phyloP scores from a whole-genome alignment of 2,888 invertebrate genomes.

The Cataglyphis albicans region DNA sequence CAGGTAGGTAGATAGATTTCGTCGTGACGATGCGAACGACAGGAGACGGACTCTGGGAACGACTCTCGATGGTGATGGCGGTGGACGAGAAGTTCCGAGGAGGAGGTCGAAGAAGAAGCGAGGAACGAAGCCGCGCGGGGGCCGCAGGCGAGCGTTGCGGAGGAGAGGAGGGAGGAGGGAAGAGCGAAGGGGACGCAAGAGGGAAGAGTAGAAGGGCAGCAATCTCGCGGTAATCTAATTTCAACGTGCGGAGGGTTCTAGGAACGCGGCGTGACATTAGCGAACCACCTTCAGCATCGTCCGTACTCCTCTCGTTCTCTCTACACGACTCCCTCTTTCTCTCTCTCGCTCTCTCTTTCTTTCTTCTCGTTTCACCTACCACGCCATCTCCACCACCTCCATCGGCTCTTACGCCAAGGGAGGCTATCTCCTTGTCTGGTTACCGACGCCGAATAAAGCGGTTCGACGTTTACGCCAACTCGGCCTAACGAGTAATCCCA shows the following conservation, averaged over 20 bases:
- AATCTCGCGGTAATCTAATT: constrained; percentile 85
- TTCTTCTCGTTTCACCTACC: constrained; percentile 52
- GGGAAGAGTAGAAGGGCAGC: constrained; percentile 78
- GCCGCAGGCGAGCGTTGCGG: constrained; percentile 34
- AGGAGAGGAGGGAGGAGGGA: constrained; percentile 67
- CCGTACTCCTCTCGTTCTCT: constrained; percentile 62
- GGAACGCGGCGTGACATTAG: constrained; percentile 84
- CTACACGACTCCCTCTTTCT: constrained; percentile 53
- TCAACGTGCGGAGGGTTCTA: constrained; percentile 84
- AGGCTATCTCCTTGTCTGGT: constrained; percentile 77
- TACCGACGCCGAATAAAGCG: constrained; percentile 78
- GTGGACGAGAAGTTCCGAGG: constrained; percentile 49
- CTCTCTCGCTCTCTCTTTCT: constrained; percentile 50
- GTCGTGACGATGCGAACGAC: constrained; percentile 73
- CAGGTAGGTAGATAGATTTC: constrained; percentile 61
- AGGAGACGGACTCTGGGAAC: constrained; percentile 77
- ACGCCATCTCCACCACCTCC: constrained; percentile 52
- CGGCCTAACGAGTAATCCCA: constrained; percentile 76
- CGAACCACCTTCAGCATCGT: constrained; percentile 79
- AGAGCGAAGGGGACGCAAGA: constrained; percentile 58
- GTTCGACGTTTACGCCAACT: constrained; percentile 78
- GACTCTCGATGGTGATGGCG: constrained; percentile 71
- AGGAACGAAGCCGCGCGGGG: constrained; percentile 54
- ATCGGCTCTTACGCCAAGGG: constrained; percentile 71
- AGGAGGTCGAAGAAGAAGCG: constrained; percentile 32